Evolutionary conservation across 2,797 vertebrate genomes (phyloP), one percentile per base, ranked within the genome.

Genomic region (Melanitta fusca): DNA sequence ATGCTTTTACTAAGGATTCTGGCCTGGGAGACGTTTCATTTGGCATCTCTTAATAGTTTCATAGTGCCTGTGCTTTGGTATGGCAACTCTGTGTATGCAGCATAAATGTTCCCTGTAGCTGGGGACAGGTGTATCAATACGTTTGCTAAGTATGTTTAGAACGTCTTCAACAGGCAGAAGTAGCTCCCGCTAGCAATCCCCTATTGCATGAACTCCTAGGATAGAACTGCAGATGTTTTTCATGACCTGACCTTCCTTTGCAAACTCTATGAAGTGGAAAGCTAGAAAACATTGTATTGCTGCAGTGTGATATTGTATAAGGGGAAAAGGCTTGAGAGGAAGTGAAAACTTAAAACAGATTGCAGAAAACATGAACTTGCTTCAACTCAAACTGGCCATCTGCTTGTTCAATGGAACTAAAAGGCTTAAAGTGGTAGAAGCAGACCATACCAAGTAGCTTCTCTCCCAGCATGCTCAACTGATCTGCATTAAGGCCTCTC

Each of bases 391-490:
- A 71, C 3, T 77, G n/a, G 43, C 22, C 10, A 27, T 4, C 34
- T 88, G 41, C 43, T 53, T 69, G 39, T 36, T 85, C 65, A 78
- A 49, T 14, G 27, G 38, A 69, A n/a, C 15, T 13, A 58, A 45
- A 25, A 66, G 24, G 19, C 53, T 27, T 16, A 24, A 32, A 73
- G 65, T 49, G 36, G 66, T 57, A 65, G 47, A 74, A 66, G 30
- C 39, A 28, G 65, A 41, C 14, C 95, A 11, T 97, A 99, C 99
- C 99, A 6, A 99, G 98, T 69, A 99, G 98, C 70, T 99, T 99
- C 95, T 99, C 98, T 15, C 99, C 99, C 93, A 99, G 97, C 99
- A 99, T 99, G 98, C 85, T 98, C 94, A 99, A 98, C 95, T 99
- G 99, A 95, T 99, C 99, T 61, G 97, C 85, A 74, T 98, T 99